phyloP scores from a whole-genome alignment of 2,113 vertebrate species.

The Lepisosteus oculatus region DNA sequence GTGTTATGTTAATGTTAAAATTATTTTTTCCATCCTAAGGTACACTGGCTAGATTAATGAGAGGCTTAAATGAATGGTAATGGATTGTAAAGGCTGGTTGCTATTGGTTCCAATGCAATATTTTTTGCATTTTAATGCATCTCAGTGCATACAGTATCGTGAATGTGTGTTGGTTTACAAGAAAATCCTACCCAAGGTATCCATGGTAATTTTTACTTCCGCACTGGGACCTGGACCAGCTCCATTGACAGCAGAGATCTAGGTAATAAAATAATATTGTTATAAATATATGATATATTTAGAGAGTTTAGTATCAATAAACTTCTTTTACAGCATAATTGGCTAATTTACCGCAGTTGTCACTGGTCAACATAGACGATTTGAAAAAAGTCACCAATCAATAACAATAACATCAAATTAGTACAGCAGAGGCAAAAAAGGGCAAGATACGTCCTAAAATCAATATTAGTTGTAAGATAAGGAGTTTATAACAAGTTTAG shows the following conservation, averaged over 20 bases:
- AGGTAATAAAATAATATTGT: conserved; percentile 31
- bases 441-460: background rate
- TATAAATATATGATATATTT: background rate
- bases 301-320: background rate
- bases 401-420: background rate
- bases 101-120: no score
- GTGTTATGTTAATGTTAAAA: no score
- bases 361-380: no score
- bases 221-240: conserved; percentile 86
- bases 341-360: no score
- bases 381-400: no score
- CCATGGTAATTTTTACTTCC: conserved; percentile 84
- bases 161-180: background rate
- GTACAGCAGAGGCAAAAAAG: conserved; percentile 11
- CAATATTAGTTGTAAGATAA: no score
- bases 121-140: no score
- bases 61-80: no score
- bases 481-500: no score
- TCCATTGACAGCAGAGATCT: conserved; percentile 90
- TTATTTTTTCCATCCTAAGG: no score
- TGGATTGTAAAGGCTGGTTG: no score
- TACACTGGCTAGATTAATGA: no score
- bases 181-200: conserved; percentile 79
- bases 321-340: background rate
- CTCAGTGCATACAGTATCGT: background rate